Base-by-base conservation (phyloP, 2,888 invertebrate species). In the Xestia xanthographa region DNA sequence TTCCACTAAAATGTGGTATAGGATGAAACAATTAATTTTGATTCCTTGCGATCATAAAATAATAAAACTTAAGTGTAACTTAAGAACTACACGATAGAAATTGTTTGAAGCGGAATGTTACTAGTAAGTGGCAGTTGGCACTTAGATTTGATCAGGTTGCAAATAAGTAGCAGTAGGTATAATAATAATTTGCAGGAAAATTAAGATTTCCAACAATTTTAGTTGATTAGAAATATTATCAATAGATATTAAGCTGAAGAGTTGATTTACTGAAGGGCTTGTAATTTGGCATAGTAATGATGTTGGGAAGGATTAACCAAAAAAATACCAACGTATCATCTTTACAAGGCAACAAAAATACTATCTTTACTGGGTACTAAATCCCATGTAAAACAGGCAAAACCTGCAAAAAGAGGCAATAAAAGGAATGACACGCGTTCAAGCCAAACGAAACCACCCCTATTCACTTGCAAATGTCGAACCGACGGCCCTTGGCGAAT, bases 381-480 rank as follows among this genome's bases (percentile, higher is more conserved):
- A 5, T 71, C 38, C 22, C 26, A 63, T 41, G 60, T 70, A 38
- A 62, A 62, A 12, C 22, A 45, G 9, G 38, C n/a, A n/a, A 22
- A 53, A 63, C 1, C 71, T 60, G 65, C 62, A 58, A 68, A 75
- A 72, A 69, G 62, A 22, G n/a, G 50, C 62, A 72, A 83, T 73
- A 85, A 65, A 62, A 43, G 48, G n/a, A 62, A 53, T 67, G 86
- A 66, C 66, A 72, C 65, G 71, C 71, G 63, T 48, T 69, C 75
- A 63, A 50, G 48, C 79, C 43, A 17, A 29, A n/a, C 80, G 43
- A 68, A 17, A 45, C 56, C 65, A 69, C 74, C 75, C 76, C 79
- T 65, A 82, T 88, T 86, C 84, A 79, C 79, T 88, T 84, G 85
- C 84, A 88, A 87, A 87, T 87, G 75, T 69, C 53, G 63, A 65